Evolutionary conservation across 2,888 invertebrate species (phyloP).

Genomic region (Helleia helle): DNA sequence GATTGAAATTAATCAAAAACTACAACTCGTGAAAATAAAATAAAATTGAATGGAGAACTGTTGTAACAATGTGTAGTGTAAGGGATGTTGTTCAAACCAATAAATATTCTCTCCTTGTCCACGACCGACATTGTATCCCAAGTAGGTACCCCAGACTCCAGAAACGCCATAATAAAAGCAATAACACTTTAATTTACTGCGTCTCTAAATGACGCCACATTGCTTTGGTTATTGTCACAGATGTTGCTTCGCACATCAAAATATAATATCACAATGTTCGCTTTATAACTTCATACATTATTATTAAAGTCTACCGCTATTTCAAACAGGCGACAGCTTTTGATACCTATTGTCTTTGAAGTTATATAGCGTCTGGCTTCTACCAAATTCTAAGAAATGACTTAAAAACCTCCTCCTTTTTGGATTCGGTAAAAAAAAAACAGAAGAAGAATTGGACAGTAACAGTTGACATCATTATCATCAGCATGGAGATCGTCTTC

Average conservation of each 20-base stretch:
- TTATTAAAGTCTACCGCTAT: background rate
- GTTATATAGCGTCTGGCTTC: too few species aligned
- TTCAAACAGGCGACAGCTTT: background rate
- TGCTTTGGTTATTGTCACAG: constrained; percentile 15
- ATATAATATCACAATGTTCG: constrained; percentile 3
- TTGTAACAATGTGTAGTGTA: too few species aligned
- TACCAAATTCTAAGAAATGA: too few species aligned
- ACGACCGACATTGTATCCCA: background rate
- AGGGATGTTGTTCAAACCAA: too few species aligned
- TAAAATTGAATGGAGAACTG: too few species aligned
- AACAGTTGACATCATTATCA: too few species aligned
- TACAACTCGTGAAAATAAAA: too few species aligned
- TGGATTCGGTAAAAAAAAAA: too few species aligned
- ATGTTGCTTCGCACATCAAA: constrained; percentile 10
- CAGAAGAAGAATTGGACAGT: too few species aligned
- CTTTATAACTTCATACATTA: constrained; percentile 2
- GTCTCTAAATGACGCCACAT: constrained; percentile 10
- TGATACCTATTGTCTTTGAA: background rate
- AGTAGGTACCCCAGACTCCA: background rate
- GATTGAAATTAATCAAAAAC: too few species aligned
- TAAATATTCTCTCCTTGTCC: background rate
- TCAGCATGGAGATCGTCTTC: too few species aligned
- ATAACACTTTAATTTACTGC: constrained; percentile 14
- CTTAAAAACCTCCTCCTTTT: too few species aligned
- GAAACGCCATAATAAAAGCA: constrained; percentile 7